These are phyloP conservation scores for Idris sp. DNA, from an alignment of 1,140 invertebrate genomes.

Conservation along the genomic window DNA sequence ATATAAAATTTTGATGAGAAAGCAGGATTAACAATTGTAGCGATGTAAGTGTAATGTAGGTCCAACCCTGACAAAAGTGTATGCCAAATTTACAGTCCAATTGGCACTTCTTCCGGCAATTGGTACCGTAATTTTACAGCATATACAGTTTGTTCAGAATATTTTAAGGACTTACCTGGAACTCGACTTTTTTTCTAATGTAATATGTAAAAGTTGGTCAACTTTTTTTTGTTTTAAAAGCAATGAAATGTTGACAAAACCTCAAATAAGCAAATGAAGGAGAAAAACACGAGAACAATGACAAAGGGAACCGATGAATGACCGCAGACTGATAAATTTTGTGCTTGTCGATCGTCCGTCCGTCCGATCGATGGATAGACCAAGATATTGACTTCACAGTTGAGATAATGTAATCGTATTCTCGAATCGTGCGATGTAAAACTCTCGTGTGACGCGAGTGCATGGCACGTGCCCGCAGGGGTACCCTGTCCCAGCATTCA, in stretches of 20 bases:
- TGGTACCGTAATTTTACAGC: slow-evolving; percentile 1
- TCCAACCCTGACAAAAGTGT: no score
- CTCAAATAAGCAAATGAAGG: slow-evolving; percentile 44
- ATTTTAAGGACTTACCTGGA: slow-evolving; percentile 32
- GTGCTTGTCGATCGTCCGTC: slow-evolving; percentile 50
- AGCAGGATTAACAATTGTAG: no score
- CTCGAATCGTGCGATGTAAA: slow-evolving; percentile 58
- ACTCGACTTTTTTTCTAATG: slow-evolving; percentile 11
- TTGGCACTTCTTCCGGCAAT: no score
- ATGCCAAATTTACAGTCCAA: no score
- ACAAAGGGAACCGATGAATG: slow-evolving; percentile 46
- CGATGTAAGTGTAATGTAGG: no score
- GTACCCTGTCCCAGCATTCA: slow-evolving; percentile 99
- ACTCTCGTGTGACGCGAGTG: slow-evolving; percentile 66
- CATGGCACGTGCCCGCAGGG: slow-evolving; percentile 84
- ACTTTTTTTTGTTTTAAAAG: no score
- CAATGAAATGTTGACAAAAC: slow-evolving; percentile 35
- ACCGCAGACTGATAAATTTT: slow-evolving; percentile 53
- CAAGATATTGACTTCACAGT: slow-evolving; percentile 56
- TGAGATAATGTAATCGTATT: slow-evolving; percentile 46
- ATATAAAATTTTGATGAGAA: no score
- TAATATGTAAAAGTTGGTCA: no score
- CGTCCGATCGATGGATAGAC: slow-evolving; percentile 61
- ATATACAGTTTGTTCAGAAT: slow-evolving; percentile 8
- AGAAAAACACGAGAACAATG: slow-evolving; percentile 51